These are phyloP conservation scores for Diarsia rubi DNA, from an alignment of 2,888 invertebrate genomes.

Conservation along the genomic window DNA sequence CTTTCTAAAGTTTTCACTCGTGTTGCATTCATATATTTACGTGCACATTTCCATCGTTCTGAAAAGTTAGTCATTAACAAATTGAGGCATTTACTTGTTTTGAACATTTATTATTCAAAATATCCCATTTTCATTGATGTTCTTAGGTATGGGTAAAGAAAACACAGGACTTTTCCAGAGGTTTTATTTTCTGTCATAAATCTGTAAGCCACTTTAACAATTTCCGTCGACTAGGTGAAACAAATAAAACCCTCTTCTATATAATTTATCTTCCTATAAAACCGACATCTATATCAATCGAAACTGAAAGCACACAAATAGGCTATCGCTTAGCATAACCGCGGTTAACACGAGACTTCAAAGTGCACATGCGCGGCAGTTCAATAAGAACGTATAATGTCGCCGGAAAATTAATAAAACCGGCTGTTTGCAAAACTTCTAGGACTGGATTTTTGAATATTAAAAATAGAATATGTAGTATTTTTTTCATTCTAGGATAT, in stretches of 20 bases:
- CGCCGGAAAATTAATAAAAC: background rate
- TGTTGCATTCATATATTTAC: background rate
- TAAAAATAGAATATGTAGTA: background rate
- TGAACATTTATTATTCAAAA: background rate
- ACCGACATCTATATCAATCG: slow-evolving; percentile 46
- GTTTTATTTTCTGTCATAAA: background rate
- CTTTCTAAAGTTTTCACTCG: background rate
- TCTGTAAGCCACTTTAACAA: background rate
- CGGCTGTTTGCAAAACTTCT: background rate
- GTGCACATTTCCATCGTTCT: background rate
- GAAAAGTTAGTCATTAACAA: background rate
- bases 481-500: background rate
- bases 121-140: too few relatives aligned
- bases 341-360: slow-evolving; percentile 67
- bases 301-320: slow-evolving; percentile 62
- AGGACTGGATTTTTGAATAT: background rate
- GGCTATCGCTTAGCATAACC: slow-evolving; percentile 54
- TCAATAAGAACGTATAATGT: slow-evolving; percentile 75
- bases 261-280: background rate
- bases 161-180: background rate
- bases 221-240: background rate
- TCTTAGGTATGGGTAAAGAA: background rate
- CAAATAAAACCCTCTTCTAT: background rate
- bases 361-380: slow-evolving; percentile 74
- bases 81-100: background rate